Base-by-base conservation (phyloP, 2,888 invertebrate genomes). In the Stenoptilia bipunctidactyla region DNA sequence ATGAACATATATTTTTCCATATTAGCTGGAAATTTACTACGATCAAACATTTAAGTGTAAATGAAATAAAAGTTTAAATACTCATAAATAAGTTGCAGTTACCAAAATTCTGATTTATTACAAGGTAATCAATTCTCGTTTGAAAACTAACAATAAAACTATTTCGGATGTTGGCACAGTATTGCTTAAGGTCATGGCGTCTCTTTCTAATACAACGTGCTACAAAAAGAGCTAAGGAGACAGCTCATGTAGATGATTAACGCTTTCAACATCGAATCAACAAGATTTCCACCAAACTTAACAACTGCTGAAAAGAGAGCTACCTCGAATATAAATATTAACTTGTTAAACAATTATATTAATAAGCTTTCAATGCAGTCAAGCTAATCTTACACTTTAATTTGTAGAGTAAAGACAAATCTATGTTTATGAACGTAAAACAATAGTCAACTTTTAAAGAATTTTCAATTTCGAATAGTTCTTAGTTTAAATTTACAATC, bases 301-400 rank as follows among this genome's bases (percentile, higher is more conserved):
- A 55, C 53, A 55, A 53, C 43, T 36, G 48, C 45, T 40, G 43
- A 46, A 52, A 49, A 53, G 50, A 52, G 52, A 49, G 50, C 51
- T 50, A 51, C 45, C 45, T 20, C 20, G 8, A 5, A 8, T 30
- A 12, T 30, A 3, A 8, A 30, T 9, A 25, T 25, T 30, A 3
- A 30, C 30, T 30, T 30, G 30, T 3, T 3, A n/a, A 8, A 30
- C 30, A 20, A 20, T 5, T 20, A 30, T 30, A 3, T 8, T 30
- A n/a, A 39, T 44, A 48, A 30, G 30, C 40, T 44, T 45, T 51
- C 43, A 38, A 41, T 46, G 44, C 56, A 55, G 56, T 49, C 56
- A 55, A 53, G 53, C 52, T 45, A 52, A 46, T 25, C 5, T 25
- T 25, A 25, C 5, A 6, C 5, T 5, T 9, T 25, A 25, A 33